Conservation (phyloP, 2,797 vertebrate species). For the Eremophila alpestris region DNA sequence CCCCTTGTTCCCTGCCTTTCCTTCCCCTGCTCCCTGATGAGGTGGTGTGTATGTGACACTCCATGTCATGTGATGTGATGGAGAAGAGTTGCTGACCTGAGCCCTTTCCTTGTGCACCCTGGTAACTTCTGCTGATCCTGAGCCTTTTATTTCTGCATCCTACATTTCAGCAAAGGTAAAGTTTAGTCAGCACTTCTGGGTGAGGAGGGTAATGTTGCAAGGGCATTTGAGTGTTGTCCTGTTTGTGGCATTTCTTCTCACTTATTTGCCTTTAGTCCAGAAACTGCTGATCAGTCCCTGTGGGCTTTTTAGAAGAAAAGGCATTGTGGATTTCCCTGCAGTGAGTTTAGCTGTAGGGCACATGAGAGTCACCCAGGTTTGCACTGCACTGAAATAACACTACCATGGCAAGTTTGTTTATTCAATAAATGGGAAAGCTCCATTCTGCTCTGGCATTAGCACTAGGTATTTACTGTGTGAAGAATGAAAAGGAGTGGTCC, state of each 20-base stretch:
- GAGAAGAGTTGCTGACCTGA: background rate
- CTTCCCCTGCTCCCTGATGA: background rate
- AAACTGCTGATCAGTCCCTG: background rate
- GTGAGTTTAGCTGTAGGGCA: background rate
- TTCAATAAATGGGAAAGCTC: background rate
- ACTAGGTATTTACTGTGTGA: background rate
- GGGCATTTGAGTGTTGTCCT: background rate
- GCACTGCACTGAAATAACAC: background rate
- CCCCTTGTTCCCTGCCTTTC: background rate
- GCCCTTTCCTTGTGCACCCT: background rate
- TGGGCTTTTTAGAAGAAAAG: background rate
- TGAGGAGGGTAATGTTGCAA: background rate
- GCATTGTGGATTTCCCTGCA: background rate
- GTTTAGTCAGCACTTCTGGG: background rate
- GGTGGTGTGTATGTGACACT: background rate
- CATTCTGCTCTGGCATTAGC: background rate
- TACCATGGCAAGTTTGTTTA: background rate
- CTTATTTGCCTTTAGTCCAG: background rate
- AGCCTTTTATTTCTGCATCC: background rate
- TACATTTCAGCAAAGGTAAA: background rate
- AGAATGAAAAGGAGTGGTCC: background rate
- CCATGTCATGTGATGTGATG: background rate
- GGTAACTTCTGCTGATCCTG: background rate
- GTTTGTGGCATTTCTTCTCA: background rate
- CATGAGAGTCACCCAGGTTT: background rate